Conservation (phyloP, 2,797 vertebrate genomes). For the Leptatherina wallacei region DNA sequence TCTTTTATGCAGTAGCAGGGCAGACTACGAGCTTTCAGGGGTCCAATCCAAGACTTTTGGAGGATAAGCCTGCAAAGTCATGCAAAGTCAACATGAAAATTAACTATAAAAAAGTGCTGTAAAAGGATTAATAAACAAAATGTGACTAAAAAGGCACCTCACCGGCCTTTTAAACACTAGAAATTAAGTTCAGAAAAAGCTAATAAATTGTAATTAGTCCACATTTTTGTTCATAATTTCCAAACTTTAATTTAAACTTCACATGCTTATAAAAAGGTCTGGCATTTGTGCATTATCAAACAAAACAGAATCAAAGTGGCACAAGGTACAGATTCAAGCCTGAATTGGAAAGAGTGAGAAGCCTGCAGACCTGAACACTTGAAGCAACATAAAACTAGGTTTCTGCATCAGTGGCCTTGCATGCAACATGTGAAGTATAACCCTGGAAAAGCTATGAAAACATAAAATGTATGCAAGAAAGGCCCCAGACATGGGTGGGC, state of each 20-base stretch:
- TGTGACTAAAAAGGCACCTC: too few relatives aligned
- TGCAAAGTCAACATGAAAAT: not conserved
- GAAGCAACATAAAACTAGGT: too few relatives aligned
- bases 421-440: constrained; percentile 17
- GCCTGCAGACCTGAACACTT: not conserved
- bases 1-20: constrained; percentile 4
- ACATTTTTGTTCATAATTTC: too few relatives aligned
- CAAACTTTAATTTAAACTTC: too few relatives aligned
- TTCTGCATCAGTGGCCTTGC: constrained; percentile 24
- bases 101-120: not conserved
- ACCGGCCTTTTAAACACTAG: too few relatives aligned
- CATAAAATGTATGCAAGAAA: constrained; percentile 20
- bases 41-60: not conserved
- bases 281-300: not conserved
- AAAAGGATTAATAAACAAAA: not conserved
- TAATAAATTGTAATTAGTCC: too few relatives aligned
- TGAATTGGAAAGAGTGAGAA: not conserved
- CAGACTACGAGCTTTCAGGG: not conserved
- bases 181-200: too few relatives aligned
- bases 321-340: not conserved
- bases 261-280: too few relatives aligned
- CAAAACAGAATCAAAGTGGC: not conserved
- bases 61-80: not conserved
- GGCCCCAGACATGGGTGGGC: constrained; percentile 44
- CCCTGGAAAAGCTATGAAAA: constrained; percentile 16